Base-by-base conservation (phyloP, 2,888 invertebrate species). In the Apantesis nais region DNA sequence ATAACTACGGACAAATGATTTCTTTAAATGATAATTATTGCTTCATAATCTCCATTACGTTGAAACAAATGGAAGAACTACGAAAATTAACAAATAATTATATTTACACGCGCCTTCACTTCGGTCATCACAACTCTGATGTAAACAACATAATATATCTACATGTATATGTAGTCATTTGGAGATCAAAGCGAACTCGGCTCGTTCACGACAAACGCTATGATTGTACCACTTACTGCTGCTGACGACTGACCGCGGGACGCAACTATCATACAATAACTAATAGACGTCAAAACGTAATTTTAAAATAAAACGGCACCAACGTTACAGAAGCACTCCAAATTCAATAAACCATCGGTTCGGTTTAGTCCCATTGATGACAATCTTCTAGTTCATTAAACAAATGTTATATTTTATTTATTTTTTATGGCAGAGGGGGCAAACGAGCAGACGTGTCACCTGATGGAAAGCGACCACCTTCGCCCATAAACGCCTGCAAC, bases 11-110 rank as follows among this genome's bases (percentile, higher is more conserved):
- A 85, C 84, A 91, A 90, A 88, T 91, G 88, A 74, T 88, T 86
- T 48, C 22, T 52, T 86, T 76, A 82, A 80, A 85, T 76, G 76
- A 86, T 83, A 88, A 87, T 92, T 93, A 93, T 93, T 93, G 93
- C 93, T 93, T 88, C 68, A 77, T 86, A 75, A 90, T 89, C 88
- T 89, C 88, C 84, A 82, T 82, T 70, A 72, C 63, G 75, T 74
- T 75, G 72, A 75, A 83, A 86, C 74, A 67, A 86, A 83, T 88
- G 92, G 92, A 92, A 92, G 90, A 92, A 86, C 90, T 82, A 82
- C 74, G 75, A 74, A 77, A 68, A 75, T 68, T 71, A 74, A 65
- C 67, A 65, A 73, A 76, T 78, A 79, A 74, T 76, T 76, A 61
- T 82, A 82, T 76, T 78, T 79, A 84, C 82, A 81, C 78, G 67